Evolutionary conservation across 1,140 invertebrate species (phyloP).

Genomic region (Arion vulgaris): DNA sequence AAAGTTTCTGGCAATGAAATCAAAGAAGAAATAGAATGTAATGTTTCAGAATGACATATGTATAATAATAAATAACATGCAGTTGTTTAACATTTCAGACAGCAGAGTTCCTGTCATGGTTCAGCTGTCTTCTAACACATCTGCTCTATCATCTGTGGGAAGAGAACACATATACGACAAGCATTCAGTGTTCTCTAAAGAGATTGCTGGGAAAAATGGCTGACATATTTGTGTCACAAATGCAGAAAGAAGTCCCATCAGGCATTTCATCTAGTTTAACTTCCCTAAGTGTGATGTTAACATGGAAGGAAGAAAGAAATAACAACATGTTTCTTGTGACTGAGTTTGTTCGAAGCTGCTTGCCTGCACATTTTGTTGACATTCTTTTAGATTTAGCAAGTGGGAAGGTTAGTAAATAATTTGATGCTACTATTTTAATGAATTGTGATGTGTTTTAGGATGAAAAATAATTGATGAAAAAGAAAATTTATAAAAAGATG

Average conservation of each 20-base stretch:
- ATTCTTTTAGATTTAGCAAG: neutral
- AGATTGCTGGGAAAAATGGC: neutral
- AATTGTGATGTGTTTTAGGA: too few relatives aligned
- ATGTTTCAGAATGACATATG: too few relatives aligned
- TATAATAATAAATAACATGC: too few relatives aligned
- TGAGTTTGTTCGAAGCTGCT: neutral
- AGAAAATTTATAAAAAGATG: too few relatives aligned
- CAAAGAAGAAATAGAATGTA: too few relatives aligned
- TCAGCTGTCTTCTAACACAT: neutral
- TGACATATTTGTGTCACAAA: neutral
- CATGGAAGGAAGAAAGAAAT: neutral
- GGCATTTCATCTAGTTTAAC: neutral
- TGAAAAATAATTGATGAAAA: too few relatives aligned
- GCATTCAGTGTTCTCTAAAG: neutral
- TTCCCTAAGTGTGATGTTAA: neutral
- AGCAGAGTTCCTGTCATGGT: conserved; percentile 1
- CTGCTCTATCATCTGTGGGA: neutral
- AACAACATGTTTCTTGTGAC: neutral
- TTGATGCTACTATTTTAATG: too few relatives aligned
- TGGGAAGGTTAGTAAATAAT: conserved; percentile 16
- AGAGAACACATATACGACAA: neutral
- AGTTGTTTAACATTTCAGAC: neutral
- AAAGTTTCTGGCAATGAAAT: too few relatives aligned
- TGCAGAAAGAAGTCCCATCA: neutral
- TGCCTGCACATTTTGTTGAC: conserved; percentile 2